Percentiles rank a stretch among this genome's conserved stretches.
Evolutionary conservation across 2,888 invertebrate species (phyloP).

Genomic region (Cryptophagus acutangulus): DNA sequence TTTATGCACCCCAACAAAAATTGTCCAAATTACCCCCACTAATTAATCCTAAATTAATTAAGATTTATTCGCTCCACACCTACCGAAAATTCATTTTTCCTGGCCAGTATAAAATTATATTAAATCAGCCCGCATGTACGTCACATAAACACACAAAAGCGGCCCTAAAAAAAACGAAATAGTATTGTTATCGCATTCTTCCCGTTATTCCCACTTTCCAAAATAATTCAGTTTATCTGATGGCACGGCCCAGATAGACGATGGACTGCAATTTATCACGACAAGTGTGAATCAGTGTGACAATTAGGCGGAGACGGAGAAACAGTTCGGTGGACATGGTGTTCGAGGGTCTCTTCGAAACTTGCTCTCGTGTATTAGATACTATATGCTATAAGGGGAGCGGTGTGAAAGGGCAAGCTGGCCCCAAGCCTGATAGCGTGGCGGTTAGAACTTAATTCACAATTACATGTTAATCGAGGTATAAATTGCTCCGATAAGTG

Average conservation of each 20-base stretch:
- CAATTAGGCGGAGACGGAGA: conserved; percentile 14
- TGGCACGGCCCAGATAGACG: neutral
- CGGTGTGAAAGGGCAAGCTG: conserved; percentile 14
- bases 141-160: neutral
- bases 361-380: neutral
- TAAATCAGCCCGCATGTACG: neutral
- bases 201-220: conserved; percentile 3
- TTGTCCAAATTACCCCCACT: neutral
- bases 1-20: too few species aligned
- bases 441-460: conserved; percentile 41
- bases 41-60: neutral
- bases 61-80: neutral
- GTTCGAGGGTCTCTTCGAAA: conserved; percentile 3
- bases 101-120: neutral
- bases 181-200: conserved; percentile 2
- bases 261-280: conserved; percentile 1
- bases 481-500: conserved; percentile 43
- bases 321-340: neutral
- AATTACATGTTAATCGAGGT: conserved; percentile 45
- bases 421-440: conserved; percentile 35
- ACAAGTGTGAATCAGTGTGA: conserved; percentile 19
- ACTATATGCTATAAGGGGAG: conserved; percentile 3
- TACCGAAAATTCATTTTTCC: too few species aligned
- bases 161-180: conserved; percentile 4
- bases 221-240: conserved; percentile 3